Percentiles rank a stretch among this genome's conserved stretches.
phyloP scores from a whole-genome alignment of 1,140 invertebrate species.

The Oryzaephilus surinamensis region DNA sequence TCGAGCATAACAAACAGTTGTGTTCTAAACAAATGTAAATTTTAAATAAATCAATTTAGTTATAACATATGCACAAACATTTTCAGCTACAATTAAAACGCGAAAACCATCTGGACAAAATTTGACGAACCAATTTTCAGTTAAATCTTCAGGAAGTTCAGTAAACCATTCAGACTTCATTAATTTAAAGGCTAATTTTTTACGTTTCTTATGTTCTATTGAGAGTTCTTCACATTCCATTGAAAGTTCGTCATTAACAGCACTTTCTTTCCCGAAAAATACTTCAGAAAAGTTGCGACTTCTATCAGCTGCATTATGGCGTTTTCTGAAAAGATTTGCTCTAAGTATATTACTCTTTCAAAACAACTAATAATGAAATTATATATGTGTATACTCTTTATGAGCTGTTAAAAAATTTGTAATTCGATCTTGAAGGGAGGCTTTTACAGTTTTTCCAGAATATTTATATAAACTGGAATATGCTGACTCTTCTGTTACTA shows the following conservation, averaged over 20 bases:
- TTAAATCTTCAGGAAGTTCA: constrained; percentile 70
- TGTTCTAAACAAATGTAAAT: constrained; percentile 6
- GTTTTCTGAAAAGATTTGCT: constrained; percentile 10
- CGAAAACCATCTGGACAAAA: constrained; percentile 74
- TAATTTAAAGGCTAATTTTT: constrained; percentile 32
- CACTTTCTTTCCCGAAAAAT: constrained; percentile 11
- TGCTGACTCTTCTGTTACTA: constrained; percentile 1
- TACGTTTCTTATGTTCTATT: constrained; percentile 7
- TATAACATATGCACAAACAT: too few relatives aligned
- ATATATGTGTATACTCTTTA: constrained; percentile 13
- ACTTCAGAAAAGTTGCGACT: constrained; percentile 14
- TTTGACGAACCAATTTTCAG: constrained; percentile 69
- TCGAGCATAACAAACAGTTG: neutral
- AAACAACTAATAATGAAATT: too few relatives aligned
- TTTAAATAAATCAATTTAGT: too few relatives aligned
- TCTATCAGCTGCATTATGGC: constrained; percentile 14
- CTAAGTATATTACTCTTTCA: neutral
- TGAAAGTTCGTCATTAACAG: too few relatives aligned
- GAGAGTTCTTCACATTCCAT: constrained; percentile 5
- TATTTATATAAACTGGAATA: constrained; percentile 20
- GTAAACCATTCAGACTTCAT: constrained; percentile 89
- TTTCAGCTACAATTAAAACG: constrained; percentile 61
- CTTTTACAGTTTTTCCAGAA: constrained; percentile 4
- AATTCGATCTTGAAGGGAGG: constrained; percentile 19
- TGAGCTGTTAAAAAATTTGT: constrained; percentile 15